Conservation (phyloP, 2,888 invertebrate genomes). For the Drosophila tanythrix region DNA sequence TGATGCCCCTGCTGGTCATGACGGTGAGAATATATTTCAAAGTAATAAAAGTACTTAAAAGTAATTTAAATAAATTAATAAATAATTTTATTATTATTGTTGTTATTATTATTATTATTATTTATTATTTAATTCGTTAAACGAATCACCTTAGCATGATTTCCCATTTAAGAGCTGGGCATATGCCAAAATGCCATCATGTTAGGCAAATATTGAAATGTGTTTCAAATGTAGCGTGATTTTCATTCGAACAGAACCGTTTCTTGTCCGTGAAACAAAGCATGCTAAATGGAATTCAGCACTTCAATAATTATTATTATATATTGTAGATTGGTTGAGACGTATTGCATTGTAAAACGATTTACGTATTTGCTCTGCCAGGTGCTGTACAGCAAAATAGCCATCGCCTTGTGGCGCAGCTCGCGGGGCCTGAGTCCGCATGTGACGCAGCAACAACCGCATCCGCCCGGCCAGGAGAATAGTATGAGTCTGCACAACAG, state of each 20-base stretch:
- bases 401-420: conserved; percentile 93
- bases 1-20: conserved; percentile 92
- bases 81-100: not conserved
- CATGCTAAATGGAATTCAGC: not conserved
- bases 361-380: conserved; percentile 67
- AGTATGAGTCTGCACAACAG: conserved; percentile 81
- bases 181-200: not conserved
- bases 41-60: not conserved
- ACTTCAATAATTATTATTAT: not conserved
- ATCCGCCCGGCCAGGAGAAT: conserved; percentile 63
- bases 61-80: not conserved
- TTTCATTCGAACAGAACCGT: conserved; percentile 2
- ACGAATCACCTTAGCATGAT: not conserved
- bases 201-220: conserved; percentile 4
- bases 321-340: not conserved
- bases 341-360: not conserved
- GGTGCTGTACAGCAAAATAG: conserved; percentile 93
- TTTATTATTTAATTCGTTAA: not conserved
- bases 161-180: not conserved
- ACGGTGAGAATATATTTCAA: conserved; percentile 86
- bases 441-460: conserved; percentile 76
- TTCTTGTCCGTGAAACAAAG: conserved; percentile 2
- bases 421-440: conserved; percentile 88
- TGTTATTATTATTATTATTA: not conserved
- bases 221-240: conserved; percentile 2